Conservation (phyloP, 2,797 vertebrate genomes). For the Premnoplex brunnescens region DNA sequence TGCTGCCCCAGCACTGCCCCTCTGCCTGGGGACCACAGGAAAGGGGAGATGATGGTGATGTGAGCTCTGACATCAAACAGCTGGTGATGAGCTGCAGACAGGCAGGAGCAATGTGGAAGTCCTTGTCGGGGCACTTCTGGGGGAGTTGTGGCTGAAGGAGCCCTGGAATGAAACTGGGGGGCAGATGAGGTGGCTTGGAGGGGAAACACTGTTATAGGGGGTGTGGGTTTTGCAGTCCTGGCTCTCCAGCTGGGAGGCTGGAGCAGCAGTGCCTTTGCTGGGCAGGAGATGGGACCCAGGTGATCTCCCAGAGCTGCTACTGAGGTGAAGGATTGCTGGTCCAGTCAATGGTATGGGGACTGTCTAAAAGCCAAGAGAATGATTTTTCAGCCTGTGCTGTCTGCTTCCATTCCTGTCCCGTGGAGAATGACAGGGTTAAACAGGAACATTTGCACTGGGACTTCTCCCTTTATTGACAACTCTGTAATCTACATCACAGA, state of each 20-base stretch:
- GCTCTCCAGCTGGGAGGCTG: neutral
- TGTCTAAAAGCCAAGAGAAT: neutral
- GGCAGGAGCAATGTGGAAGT: accelerated
- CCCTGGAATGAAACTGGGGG: neutral
- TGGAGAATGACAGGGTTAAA: neutral
- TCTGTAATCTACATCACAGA: neutral
- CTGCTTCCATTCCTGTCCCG: neutral
- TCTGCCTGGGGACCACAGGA: accelerated
- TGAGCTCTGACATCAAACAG: neutral
- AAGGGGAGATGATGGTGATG: neutral
- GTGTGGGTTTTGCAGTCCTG: neutral
- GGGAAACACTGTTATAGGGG: accelerated
- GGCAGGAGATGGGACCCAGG: neutral
- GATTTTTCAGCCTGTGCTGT: neutral
- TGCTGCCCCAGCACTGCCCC: accelerated
- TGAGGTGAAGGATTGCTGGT: neutral
- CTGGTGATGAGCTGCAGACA: neutral
- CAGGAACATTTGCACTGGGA: neutral
- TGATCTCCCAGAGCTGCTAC: neutral
- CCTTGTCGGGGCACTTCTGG: neutral
- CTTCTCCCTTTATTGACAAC: neutral
- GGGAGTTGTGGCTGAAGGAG: neutral
- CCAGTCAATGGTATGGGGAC: neutral
- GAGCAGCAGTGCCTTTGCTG: neutral
- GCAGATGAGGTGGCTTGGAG: neutral